A percentile compares a stretch with the other conserved stretches of the same genome.
Conservation (phyloP, 2,113 vertebrate species). For the Corythoichthys haematopterus region DNA sequence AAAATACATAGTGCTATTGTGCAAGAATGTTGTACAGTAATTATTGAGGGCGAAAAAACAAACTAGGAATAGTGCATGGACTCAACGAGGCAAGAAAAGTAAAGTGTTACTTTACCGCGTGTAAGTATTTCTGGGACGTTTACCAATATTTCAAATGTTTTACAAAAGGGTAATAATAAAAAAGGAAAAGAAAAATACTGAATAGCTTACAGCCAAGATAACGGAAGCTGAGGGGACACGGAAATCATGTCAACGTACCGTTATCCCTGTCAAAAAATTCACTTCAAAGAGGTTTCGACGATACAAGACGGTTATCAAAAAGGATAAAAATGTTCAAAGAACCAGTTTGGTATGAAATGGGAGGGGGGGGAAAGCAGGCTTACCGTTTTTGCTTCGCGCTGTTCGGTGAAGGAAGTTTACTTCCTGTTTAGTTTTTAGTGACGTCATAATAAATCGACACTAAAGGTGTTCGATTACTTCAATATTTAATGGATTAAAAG, state of each 20-base stretch:
- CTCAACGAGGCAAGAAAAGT: not conserved
- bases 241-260: not conserved
- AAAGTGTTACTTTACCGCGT: not conserved
- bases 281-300: not conserved
- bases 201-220: not conserved
- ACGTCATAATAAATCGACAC: slow-evolving; percentile 20
- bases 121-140: not conserved
- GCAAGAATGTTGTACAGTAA: too few relatives aligned
- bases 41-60: too few relatives aligned
- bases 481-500: too few relatives aligned
- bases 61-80: too few relatives aligned
- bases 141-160: not conserved
- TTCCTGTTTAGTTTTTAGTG: slow-evolving; percentile 43
- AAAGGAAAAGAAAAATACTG: not conserved
- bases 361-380: not conserved
- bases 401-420: slow-evolving; percentile 37
- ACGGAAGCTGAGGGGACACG: not conserved
- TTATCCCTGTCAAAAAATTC: not conserved
- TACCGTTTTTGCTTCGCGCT: slow-evolving; percentile 6
- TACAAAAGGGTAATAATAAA: not conserved
- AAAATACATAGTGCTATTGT: too few relatives aligned
- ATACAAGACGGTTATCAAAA: not conserved
- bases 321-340: not conserved
- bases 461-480: too few relatives aligned
- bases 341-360: not conserved